Evolutionary conservation across 2,888 invertebrate genomes (phyloP).

Genomic region (Xanthorhoe designata): DNA sequence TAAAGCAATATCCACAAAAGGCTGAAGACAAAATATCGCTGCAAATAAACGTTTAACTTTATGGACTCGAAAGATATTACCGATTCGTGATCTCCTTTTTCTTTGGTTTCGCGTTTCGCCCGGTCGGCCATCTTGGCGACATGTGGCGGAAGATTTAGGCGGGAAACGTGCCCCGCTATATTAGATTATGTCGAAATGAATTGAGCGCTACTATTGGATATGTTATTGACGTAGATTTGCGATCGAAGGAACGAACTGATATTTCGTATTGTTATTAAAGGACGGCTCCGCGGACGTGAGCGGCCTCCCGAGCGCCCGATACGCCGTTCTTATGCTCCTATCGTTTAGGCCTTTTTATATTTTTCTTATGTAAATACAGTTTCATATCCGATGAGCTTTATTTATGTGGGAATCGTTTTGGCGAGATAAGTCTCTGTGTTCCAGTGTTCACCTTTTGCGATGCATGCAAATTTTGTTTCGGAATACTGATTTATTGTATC

Average conservation of each 20-base stretch:
- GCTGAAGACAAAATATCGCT: slow-evolving; percentile 85
- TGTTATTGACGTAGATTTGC: slow-evolving; percentile 86
- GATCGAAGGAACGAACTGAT: slow-evolving; percentile 86
- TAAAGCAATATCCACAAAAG: slow-evolving; percentile 83
- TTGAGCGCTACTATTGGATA: slow-evolving; percentile 85
- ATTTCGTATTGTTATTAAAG: slow-evolving; percentile 86
- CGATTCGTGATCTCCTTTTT: slow-evolving; percentile 85
- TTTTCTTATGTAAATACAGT: slow-evolving; percentile 85
- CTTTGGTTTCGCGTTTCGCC: slow-evolving; percentile 80
- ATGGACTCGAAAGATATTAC: slow-evolving; percentile 86
- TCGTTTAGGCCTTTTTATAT: slow-evolving; percentile 85
- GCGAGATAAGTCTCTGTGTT: slow-evolving; percentile 82
- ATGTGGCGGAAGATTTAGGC: slow-evolving; percentile 85
- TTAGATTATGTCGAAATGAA: slow-evolving; percentile 85
- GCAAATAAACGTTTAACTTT: slow-evolving; percentile 86
- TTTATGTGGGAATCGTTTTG: slow-evolving; percentile 86
- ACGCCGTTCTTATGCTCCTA: slow-evolving; percentile 79
- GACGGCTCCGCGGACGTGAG: slow-evolving; percentile 75
- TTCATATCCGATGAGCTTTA: slow-evolving; percentile 86
- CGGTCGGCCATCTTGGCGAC: slow-evolving; percentile 85
- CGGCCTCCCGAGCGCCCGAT: slow-evolving; percentile 71
- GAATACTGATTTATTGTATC: slow-evolving; percentile 71
- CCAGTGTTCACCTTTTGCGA: slow-evolving; percentile 76
- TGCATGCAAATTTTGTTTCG: slow-evolving; percentile 74
- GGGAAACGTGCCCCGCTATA: slow-evolving; percentile 84